These are phyloP conservation scores for Belonocnema kinseyi DNA, from an alignment of 1,140 invertebrate species.

Conservation along the genomic window DNA sequence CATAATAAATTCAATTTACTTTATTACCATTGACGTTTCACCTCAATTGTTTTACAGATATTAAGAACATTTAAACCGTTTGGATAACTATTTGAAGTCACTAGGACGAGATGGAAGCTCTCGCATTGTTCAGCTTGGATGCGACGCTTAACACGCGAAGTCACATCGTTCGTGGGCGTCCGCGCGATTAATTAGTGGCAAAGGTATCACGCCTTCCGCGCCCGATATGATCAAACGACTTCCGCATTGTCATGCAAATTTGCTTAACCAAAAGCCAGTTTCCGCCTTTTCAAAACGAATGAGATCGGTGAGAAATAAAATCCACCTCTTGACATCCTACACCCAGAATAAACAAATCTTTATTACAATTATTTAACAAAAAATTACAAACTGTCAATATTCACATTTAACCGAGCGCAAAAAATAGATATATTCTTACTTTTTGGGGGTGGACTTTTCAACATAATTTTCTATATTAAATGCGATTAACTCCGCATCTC, in stretches of 20 bases:
- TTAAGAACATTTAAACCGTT: not conserved
- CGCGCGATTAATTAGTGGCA: constrained; percentile 58
- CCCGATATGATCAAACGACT: constrained; percentile 51
- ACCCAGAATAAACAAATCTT: not conserved
- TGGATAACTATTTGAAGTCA: not conserved
- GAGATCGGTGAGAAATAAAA: constrained; percentile 1
- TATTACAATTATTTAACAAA: too few relatives aligned
- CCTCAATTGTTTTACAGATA: too few relatives aligned
- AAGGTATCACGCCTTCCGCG: constrained; percentile 48
- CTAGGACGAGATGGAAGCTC: not conserved
- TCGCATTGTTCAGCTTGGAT: not conserved
- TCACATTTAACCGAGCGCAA: too few relatives aligned
- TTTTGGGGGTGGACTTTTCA: too few relatives aligned
- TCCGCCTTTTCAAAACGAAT: not conserved
- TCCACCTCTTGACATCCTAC: not conserved
- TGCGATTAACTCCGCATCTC: not conserved
- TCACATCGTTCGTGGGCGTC: constrained; percentile 55
- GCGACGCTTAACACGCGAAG: constrained; percentile 39
- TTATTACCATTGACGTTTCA: too few relatives aligned
- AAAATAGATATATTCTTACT: too few relatives aligned
- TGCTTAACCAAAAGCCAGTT: not conserved
- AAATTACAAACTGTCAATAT: too few relatives aligned
- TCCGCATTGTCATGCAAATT: constrained; percentile 50
- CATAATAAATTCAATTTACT: too few relatives aligned
- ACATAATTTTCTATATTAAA: not conserved